Evolutionary conservation across 2,113 vertebrate genomes (phyloP).

Genomic region (Furnarius figulus): DNA sequence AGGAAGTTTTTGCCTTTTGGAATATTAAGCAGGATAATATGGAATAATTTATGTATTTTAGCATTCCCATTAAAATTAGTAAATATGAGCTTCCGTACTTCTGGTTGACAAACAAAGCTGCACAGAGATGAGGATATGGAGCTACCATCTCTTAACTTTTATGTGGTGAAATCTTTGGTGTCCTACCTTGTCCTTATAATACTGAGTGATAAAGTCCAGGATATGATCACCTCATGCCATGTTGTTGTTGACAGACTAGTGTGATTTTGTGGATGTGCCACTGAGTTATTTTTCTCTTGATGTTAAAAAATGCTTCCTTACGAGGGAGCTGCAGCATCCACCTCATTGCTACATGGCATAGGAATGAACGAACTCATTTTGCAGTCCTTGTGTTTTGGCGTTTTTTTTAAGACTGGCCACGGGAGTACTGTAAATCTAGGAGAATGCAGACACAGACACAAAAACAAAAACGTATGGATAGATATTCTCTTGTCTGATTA

Average conservation of each 20-base stretch:
- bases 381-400: not conserved
- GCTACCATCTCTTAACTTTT: not conserved
- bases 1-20: not conserved
- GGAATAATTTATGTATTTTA: not conserved
- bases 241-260: not conserved
- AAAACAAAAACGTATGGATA: accelerated
- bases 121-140: not conserved
- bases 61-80: not conserved
- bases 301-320: not conserved
- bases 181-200: not conserved
- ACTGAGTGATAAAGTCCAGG: not conserved
- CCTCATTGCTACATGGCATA: not conserved
- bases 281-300: not conserved
- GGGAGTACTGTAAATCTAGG: not conserved
- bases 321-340: not conserved
- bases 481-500: accelerated
- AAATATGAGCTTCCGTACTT: not conserved
- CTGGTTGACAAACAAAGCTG: not conserved
- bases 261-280: not conserved
- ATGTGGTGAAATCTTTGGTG: accelerated
- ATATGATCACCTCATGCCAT: not conserved
- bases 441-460: not conserved
- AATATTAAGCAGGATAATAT: not conserved
- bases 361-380: not conserved
- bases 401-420: not conserved